Percentiles rank a stretch among this genome's conserved stretches.
Evolutionary conservation across 2,113 vertebrate species (phyloP).

Genomic region (Mesitornis unicolor): DNA sequence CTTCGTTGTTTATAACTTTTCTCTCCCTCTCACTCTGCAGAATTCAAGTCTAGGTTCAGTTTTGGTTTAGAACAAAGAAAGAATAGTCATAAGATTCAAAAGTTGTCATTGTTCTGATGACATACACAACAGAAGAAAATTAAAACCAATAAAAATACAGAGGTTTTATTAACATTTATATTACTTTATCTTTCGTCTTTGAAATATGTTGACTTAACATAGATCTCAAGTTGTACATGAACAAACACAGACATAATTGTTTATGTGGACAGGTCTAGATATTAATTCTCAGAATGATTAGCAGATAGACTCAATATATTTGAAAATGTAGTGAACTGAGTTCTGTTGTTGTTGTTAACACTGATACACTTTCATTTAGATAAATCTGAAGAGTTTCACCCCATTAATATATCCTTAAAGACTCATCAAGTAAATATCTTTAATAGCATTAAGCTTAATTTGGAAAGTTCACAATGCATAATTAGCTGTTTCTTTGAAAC

Average conservation of each 20-base stretch:
- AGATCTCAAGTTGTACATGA: neutral
- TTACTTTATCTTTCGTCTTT: neutral
- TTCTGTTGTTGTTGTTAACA: neutral
- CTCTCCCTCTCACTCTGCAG: neutral
- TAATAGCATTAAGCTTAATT: neutral
- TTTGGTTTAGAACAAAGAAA: neutral
- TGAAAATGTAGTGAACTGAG: neutral
- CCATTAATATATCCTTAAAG: neutral
- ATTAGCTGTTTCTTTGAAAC: neutral
- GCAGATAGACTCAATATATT: neutral
- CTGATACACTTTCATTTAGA: neutral
- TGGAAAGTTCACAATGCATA: slow-evolving; percentile 16
- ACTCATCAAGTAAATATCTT: neutral
- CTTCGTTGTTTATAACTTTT: neutral
- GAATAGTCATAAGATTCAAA: neutral
- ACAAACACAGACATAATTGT: neutral
- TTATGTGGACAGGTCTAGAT: neutral
- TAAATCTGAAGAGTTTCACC: neutral
- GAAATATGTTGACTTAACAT: neutral
- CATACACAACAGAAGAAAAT: neutral
- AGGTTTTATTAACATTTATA: neutral
- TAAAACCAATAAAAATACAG: neutral
- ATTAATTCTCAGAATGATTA: neutral
- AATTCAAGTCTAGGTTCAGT: neutral
- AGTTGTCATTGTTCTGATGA: neutral